phyloP scores from a whole-genome alignment of 2,888 invertebrate species.

The Eupithecia tripunctaria region DNA sequence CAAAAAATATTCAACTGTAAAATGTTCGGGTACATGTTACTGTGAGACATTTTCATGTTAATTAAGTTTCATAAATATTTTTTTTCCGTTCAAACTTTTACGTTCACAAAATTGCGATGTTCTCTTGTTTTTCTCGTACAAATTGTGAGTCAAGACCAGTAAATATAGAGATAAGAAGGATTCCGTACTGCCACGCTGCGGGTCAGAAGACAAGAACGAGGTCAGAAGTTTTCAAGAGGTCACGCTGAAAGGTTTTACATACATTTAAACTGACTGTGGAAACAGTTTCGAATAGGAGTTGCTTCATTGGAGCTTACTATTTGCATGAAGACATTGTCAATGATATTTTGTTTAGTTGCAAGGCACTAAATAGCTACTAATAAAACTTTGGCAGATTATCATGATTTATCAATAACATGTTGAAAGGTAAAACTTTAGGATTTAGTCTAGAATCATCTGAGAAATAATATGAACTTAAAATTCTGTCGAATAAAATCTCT shows the following conservation, averaged over 20 bases:
- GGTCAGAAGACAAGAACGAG: constrained; percentile 60
- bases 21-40: not conserved
- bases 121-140: constrained; percentile 39
- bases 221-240: constrained; percentile 57
- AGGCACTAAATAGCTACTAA: not conserved
- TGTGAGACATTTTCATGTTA: not conserved
- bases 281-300: constrained; percentile 36
- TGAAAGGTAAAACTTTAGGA: not conserved
- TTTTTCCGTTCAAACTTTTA: not conserved
- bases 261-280: constrained; percentile 56
- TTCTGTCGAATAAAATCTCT: not conserved
- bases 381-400: not conserved
- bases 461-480: not conserved
- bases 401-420: not conserved
- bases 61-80: not conserved
- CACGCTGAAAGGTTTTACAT: constrained; percentile 65
- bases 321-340: constrained; percentile 11
- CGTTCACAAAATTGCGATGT: not conserved
- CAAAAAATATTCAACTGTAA: not conserved
- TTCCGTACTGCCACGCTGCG: constrained; percentile 60
- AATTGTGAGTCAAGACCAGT: constrained; percentile 63
- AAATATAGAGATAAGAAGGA: constrained; percentile 62
- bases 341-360: not conserved
- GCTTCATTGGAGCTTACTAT: constrained; percentile 40
- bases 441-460: not conserved